Evolutionary conservation across 1,140 invertebrate genomes (phyloP), one percentile per base, ranked within the genome.

Genomic region (Parasteatoda tepidariorum): DNA sequence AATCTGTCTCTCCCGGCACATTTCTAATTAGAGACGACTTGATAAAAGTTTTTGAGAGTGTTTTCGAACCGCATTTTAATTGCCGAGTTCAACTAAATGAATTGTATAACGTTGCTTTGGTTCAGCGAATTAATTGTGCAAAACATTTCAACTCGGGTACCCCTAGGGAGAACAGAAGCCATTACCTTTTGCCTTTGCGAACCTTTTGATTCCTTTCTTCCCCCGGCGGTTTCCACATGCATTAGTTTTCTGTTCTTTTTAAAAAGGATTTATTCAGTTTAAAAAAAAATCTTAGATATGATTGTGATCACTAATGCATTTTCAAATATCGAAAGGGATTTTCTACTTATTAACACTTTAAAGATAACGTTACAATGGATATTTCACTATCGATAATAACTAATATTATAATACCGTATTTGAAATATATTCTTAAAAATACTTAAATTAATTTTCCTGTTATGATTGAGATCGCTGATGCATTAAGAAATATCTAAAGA

Each of bases 41-140:
- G 38, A 1, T 59, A 66, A 78, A 78, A 78, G 22, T 64, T 78
- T 64, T 78, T 61, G 38, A 48, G 38, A 66, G 54, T 66, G 61
- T 66, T 30, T 64, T 61, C 61, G 38, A 48, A 48, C 59, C 38
- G 61, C 61, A 57, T 62, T 78, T 78, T 78, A 78, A 78, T 78
- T 78, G 74, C 74, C 26, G 41, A 66, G 74, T 78, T 78, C 74
- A 78, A 78, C 64, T 78, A 64, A 78, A 33, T 61, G 59, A 54
- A 78, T 78, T 78, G 59, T 66, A 78, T 54, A 78, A 66, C 74
- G 33, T 62, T 75, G 59, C 13, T n/a, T 64, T 34, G 74, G 61
- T 66, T 78, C 74, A 78, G 61, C 61, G 74, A 66, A 78, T 78
- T 78, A 78, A 78, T 78, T 78, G 74, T 78, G 59, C 74, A 78